Conservation (phyloP, 2,797 vertebrate genomes). For the Chiloscyllium punctatum region DNA sequence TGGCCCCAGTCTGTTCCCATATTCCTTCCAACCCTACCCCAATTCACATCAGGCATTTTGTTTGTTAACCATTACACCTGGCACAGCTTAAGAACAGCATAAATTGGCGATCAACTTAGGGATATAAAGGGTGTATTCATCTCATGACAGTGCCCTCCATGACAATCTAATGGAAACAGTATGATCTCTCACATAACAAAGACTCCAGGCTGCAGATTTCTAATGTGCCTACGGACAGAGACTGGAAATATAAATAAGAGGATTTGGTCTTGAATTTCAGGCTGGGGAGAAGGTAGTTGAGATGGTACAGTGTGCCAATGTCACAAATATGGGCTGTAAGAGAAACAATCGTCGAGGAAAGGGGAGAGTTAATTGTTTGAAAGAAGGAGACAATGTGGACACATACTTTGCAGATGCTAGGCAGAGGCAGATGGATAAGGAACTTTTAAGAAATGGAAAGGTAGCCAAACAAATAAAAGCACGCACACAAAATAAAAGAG, state of each 20-base stretch:
- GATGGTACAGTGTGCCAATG: neutral
- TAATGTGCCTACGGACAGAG: too few species aligned
- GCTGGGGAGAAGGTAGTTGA: neutral
- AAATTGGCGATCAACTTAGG: neutral
- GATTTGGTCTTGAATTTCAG: neutral
- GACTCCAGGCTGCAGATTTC: neutral
- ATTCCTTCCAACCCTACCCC: neutral
- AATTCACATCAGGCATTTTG: neutral
- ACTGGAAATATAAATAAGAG: neutral
- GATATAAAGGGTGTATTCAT: neutral
- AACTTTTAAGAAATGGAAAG: rapidly evolving
- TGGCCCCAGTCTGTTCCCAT: neutral
- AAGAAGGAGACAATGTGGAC: neutral
- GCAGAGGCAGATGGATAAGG: neutral
- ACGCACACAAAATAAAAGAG: neutral
- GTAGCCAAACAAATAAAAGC: neutral
- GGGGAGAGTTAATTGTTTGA: neutral
- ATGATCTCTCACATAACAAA: neutral
- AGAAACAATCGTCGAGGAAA: neutral
- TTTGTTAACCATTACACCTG: neutral
- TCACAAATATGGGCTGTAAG: too few species aligned
- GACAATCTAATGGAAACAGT: neutral
- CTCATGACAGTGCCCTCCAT: neutral
- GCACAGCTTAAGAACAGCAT: neutral
- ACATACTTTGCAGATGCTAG: neutral